Evolutionary conservation across 2,113 vertebrate genomes (phyloP).

Genomic region (Chascanopsetta lugubris): DNA sequence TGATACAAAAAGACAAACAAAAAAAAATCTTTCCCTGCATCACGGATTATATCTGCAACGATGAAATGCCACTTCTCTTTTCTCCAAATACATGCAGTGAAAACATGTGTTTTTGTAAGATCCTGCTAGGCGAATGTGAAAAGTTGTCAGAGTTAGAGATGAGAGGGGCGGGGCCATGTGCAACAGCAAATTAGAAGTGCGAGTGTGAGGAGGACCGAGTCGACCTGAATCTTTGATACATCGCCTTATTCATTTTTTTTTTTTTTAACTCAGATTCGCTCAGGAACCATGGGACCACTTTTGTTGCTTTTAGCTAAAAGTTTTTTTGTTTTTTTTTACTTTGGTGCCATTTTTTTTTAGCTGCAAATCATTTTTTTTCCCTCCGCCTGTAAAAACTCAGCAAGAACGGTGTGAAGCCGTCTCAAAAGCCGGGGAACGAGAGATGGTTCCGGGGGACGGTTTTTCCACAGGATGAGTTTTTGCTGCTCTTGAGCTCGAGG

Average conservation of each 20-base stretch:
- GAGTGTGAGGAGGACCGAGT: conserved; percentile 48
- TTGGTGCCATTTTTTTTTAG: neutral
- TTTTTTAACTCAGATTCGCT: conserved; percentile 15
- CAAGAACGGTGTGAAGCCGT: neutral
- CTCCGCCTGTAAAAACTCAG: conserved; percentile 8
- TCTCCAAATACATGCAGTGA: conserved; percentile 17
- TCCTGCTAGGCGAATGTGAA: conserved; percentile 8
- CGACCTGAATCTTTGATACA: conserved; percentile 25
- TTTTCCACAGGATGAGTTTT: neutral
- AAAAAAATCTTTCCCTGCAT: conserved; percentile 25
- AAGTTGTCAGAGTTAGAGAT: conserved; percentile 45
- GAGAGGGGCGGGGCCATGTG: conserved; percentile 31
- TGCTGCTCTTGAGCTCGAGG: neutral
- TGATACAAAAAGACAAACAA: conserved; percentile 8
- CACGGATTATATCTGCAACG: conserved; percentile 27
- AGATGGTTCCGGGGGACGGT: neutral
- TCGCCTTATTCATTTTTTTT: too few species aligned
- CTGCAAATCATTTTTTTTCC: conserved; percentile 20
- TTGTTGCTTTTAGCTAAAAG: conserved; percentile 40
- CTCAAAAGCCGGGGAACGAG: conserved; percentile 1
- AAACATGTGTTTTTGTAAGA: too few species aligned
- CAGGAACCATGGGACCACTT: conserved; percentile 35
- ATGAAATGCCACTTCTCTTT: neutral
- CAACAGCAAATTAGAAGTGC: conserved; percentile 31
- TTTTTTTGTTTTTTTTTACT: too few species aligned